These are phyloP conservation scores for Zoanthus sansibaricus DNA, from an alignment of 92 coral and sea anemone species.

Conservation along the genomic window DNA sequence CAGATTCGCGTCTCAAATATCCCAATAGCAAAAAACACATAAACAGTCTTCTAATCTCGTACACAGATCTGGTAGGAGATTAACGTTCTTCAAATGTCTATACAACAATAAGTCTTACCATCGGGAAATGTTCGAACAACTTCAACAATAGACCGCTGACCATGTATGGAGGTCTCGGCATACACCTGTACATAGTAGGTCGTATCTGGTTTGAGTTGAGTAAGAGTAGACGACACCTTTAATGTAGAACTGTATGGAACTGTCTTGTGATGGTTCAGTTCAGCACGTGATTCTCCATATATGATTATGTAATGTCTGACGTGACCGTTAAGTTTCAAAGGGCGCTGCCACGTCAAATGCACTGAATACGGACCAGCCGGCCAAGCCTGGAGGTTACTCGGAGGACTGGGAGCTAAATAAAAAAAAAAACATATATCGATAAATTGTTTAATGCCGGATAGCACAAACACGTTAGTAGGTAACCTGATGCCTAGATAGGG, in stretches of 20 bases:
- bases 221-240: neutral
- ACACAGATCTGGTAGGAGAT: neutral
- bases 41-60: too few relatives aligned
- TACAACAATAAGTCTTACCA: slow-evolving; percentile 49
- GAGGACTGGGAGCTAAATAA: slow-evolving; percentile 68
- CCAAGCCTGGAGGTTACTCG: slow-evolving; percentile 51
- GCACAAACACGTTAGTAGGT: too few relatives aligned
- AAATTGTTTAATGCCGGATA: neutral
- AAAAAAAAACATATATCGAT: too few relatives aligned
- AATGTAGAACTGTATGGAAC: slow-evolving; percentile 15
- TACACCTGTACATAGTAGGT: slow-evolving; percentile 59
- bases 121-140: slow-evolving; percentile 63
- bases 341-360: slow-evolving; percentile 52
- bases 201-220: slow-evolving; percentile 58
- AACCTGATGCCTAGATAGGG: neutral
- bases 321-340: slow-evolving; percentile 59
- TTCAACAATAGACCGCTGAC: slow-evolving; percentile 51
- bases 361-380: slow-evolving; percentile 50
- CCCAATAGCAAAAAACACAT: too few relatives aligned
- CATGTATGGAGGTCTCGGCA: slow-evolving; percentile 72
- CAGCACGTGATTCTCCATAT: slow-evolving; percentile 53
- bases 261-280: slow-evolving; percentile 28
- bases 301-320: slow-evolving; percentile 56
- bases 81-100: neutral
- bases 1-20: too few relatives aligned